Base-by-base conservation (phyloP, 2,797 vertebrate genomes). In the Macropodus opercularis region DNA sequence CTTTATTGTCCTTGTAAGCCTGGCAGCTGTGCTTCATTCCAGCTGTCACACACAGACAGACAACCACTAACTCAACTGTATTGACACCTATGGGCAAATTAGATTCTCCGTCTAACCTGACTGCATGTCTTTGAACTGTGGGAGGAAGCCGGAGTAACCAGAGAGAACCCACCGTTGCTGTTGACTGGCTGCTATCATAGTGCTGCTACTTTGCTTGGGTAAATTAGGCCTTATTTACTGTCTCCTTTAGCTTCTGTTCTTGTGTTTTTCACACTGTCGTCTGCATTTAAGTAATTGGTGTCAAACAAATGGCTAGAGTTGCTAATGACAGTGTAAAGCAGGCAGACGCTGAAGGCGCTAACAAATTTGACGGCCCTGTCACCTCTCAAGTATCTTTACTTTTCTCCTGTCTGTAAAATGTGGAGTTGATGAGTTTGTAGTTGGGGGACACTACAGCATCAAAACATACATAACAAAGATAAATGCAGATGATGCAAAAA, bases 281-380 rank as follows among this genome's bases (percentile, higher is more conserved):
- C 27, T 36, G 11, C 23, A 19, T 55, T 63, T 69, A 8, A 31
- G 31, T 36, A 26, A 61, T 46, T 52, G 17, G 23, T 55, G 48
- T 60, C 22, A 77, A 17, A 50, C 79, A 77, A 69, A 61, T 64
- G 53, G 49, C 9, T 11, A 4, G 21, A 40, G 27, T 41, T 59
- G 19, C 58, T 57, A 46, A 59, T 4, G 4, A 34, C 27, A 12
- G 15, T 36, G 39, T 40, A 42, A 62, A 32, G 15, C 26, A 36
- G 26, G 32, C 23, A 54, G 43, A 26, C 3, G 6, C 18, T 6
- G 34, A 46, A 12, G 44, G 56, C 39, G 27, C 32, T 18, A 1
- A 6, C 3, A 1, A 15, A 40, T 26, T 64, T 54, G 54, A 32
- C 36, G 9, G 44, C 54, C 61, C 35, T 23, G 35, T 53, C 75